Percentiles rank a stretch among this genome's conserved stretches.
Evolutionary conservation across 1,140 invertebrate genomes (phyloP).

Genomic region (Neodiprion pinetum): DNA sequence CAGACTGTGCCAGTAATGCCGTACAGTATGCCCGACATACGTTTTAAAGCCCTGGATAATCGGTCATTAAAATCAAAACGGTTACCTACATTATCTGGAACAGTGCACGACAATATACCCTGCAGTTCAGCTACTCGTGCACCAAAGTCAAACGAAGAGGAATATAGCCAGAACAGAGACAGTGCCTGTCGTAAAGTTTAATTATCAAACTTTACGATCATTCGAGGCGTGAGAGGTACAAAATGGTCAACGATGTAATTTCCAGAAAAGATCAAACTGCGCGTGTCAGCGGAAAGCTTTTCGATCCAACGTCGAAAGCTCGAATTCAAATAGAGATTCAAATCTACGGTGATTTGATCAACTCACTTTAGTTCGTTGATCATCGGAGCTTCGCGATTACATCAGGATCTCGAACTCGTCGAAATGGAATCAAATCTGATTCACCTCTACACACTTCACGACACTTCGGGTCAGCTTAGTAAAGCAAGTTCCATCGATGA

Average conservation of each 20-base stretch:
- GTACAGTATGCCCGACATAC: conserved; percentile 50
- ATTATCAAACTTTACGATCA: conserved; percentile 61
- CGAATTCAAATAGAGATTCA: too few species aligned
- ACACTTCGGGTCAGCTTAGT: too few species aligned
- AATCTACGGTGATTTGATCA: too few species aligned
- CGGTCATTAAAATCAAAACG: conserved; percentile 55
- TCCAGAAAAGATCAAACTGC: neutral
- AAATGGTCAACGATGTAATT: neutral
- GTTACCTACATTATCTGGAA: conserved; percentile 1
- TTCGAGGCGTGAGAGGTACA: conserved; percentile 37
- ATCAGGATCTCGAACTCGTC: too few species aligned
- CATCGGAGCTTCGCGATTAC: neutral
- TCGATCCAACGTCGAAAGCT: too few species aligned
- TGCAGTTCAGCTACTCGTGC: conserved; percentile 19
- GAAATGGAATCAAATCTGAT: neutral
- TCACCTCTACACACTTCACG: too few species aligned
- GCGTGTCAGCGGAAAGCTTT: too few species aligned
- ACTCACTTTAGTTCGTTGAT: too few species aligned
- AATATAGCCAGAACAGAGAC: conserved; percentile 39
- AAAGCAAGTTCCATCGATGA: too few species aligned
- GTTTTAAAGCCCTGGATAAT: conserved; percentile 57
- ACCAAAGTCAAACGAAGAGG: conserved; percentile 44
- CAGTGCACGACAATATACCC: neutral
- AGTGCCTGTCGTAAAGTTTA: conserved; percentile 60
- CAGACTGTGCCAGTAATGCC: too few species aligned